Percentiles rank a stretch among this genome's conserved stretches.
phyloP scores from a whole-genome alignment of 2,113 vertebrate genomes.

The Notechis scutatus region DNA sequence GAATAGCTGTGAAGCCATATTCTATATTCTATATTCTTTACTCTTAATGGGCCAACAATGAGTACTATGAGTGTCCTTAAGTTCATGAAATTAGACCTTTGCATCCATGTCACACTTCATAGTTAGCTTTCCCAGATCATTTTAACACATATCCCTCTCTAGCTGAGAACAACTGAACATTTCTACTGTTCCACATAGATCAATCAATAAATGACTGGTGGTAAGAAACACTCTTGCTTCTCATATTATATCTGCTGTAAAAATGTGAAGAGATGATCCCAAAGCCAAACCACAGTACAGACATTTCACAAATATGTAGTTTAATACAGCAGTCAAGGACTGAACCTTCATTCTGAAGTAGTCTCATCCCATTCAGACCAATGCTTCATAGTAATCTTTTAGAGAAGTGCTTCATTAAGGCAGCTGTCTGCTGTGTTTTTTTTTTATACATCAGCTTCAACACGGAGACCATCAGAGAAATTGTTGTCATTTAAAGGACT shows the following conservation, averaged over 20 bases:
- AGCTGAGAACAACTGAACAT: not conserved
- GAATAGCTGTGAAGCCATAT: not conserved
- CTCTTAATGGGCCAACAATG: not conserved
- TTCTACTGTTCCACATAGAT: not conserved
- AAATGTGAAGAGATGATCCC: not conserved
- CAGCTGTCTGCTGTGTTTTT: not conserved
- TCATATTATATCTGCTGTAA: not conserved
- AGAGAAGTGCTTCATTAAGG: not conserved
- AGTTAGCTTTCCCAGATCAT: not conserved
- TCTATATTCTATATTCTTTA: not conserved
- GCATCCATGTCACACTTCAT: not conserved
- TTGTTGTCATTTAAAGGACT: constrained; percentile 43
- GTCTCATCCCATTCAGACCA: not conserved
- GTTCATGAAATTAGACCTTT: not conserved
- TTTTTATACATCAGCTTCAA: not conserved
- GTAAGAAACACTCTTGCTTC: not conserved
- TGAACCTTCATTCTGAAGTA: not conserved
- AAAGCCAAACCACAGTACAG: constrained; percentile 39
- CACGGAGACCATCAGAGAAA: constrained; percentile 51
- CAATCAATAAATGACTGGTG: not conserved
- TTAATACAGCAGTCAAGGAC: not conserved
- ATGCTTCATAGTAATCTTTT: not conserved
- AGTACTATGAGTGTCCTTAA: not conserved
- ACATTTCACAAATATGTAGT: not conserved
- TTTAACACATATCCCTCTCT: not conserved